phyloP scores from a whole-genome alignment of 2,888 invertebrate species.

The Amblyjoppa fuscipennis region DNA sequence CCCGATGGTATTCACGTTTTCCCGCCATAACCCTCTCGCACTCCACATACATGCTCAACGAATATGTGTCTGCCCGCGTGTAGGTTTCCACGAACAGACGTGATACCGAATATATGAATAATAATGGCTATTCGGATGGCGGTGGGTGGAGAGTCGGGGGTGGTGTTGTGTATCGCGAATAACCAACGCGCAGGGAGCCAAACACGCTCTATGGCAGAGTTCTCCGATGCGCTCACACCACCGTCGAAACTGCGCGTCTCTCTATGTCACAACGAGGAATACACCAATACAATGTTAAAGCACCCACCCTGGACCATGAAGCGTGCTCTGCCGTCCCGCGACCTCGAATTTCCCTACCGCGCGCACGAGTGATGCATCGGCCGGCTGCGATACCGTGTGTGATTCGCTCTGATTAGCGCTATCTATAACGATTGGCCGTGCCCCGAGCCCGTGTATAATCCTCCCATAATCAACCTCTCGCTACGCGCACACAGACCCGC shows the following conservation, averaged over 20 bases:
- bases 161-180: constrained; percentile 76
- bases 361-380: constrained; percentile 77
- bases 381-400: constrained; percentile 79
- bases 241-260: constrained; percentile 47
- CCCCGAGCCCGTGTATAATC: constrained; percentile 72
- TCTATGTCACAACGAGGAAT: constrained; percentile 39
- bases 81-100: constrained; percentile 82
- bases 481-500: constrained; percentile 43
- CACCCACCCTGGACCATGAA: constrained; percentile 14
- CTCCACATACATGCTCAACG: constrained; percentile 16
- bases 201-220: constrained; percentile 58
- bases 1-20: constrained; percentile 26
- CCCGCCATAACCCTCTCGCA: not conserved
- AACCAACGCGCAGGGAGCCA: constrained; percentile 52
- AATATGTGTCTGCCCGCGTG: constrained; percentile 56
- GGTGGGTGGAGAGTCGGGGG: not conserved
- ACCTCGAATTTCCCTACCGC: constrained; percentile 37
- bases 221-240: constrained; percentile 46
- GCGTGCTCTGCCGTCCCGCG: constrained; percentile 62
- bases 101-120: constrained; percentile 85
- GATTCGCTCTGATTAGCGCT: constrained; percentile 84
- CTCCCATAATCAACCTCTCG: constrained; percentile 78
- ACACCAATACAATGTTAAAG: constrained; percentile 34
- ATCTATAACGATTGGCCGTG: constrained; percentile 81
- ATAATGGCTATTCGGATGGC: constrained; percentile 79